A percentile compares a stretch with the other conserved stretches of the same genome.
Conservation (phyloP, 2,113 vertebrate genomes). For the Ahaetulla prasina region DNA sequence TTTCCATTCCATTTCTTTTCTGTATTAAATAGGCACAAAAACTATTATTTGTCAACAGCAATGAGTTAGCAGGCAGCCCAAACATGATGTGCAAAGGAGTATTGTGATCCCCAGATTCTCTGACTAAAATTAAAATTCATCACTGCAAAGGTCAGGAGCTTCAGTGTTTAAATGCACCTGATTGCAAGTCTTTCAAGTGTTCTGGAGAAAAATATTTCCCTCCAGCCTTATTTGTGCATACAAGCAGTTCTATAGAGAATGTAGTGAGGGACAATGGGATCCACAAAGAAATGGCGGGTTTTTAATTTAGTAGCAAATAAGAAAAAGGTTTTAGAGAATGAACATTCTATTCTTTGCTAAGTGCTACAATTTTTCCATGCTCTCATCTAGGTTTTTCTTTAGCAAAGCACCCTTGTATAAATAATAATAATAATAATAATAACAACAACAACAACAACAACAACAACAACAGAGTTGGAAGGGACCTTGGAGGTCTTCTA, state of each 20-base stretch:
- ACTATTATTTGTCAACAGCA: slow-evolving; percentile 35
- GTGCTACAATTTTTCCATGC: neutral
- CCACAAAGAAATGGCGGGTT: neutral
- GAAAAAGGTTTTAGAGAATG: slow-evolving; percentile 28
- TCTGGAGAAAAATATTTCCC: neutral
- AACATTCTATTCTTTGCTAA: neutral
- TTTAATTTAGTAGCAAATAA: slow-evolving; percentile 20
- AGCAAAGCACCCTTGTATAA: too few species aligned
- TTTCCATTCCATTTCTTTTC: slow-evolving; percentile 40
- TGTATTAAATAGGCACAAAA: slow-evolving; percentile 30
- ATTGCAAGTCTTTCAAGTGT: slow-evolving; percentile 6
- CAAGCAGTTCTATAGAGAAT: neutral
- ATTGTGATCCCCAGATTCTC: slow-evolving; percentile 26
- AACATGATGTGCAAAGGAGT: neutral
- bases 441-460: too few species aligned
- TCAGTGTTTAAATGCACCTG: neutral
- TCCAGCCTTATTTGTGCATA: slow-evolving; percentile 2
- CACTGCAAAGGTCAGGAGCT: neutral
- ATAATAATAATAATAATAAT: too few species aligned
- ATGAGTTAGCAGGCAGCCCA: slow-evolving; percentile 12
- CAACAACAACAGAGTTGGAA: too few species aligned
- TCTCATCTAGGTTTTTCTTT: neutral
- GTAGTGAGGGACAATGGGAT: neutral
- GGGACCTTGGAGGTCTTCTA: too few species aligned
- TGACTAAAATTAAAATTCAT: slow-evolving; percentile 27